Evolutionary conservation across 2,113 vertebrate genomes (phyloP).

Genomic region (Corythaixoides concolor): DNA sequence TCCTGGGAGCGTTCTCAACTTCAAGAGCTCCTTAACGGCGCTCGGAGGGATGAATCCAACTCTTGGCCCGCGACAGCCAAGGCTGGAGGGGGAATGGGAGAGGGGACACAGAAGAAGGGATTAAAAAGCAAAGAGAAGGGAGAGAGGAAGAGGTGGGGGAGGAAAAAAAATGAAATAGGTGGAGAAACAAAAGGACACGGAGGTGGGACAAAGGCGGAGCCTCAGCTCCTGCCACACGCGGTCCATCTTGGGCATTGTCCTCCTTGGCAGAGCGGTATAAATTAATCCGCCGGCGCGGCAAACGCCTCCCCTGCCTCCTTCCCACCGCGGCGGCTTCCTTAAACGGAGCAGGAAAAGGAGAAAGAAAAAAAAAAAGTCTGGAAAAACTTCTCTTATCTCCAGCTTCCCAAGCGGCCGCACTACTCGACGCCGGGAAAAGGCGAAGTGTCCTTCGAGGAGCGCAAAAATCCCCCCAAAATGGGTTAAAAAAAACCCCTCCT

Average conservation of each 20-base stretch:
- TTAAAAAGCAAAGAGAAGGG: not conserved
- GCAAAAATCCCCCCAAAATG: too few relatives aligned
- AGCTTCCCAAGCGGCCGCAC: not conserved
- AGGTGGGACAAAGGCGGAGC: not conserved
- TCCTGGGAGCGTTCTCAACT: not conserved
- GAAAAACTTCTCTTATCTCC: not conserved
- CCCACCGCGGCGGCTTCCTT: not conserved
- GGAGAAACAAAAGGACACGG: not conserved
- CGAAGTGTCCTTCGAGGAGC: not conserved
- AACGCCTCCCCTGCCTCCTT: not conserved
- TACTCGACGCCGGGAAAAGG: too few relatives aligned
- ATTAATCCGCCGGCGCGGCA: not conserved
- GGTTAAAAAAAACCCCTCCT: too few relatives aligned
- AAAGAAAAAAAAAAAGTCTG: not conserved
- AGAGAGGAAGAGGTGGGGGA: too few relatives aligned
- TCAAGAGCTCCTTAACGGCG: not conserved
- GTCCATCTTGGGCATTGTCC: not conserved
- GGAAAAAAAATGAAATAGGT: not conserved
- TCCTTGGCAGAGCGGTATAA: not conserved
- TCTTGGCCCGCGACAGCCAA: not conserved
- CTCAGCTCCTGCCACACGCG: not conserved
- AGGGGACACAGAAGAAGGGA: not conserved
- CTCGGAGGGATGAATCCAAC: not conserved
- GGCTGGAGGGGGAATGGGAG: not conserved
- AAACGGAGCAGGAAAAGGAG: not conserved